A percentile compares a stretch with the other conserved stretches of the same genome.
Evolutionary conservation across 2,888 invertebrate species (phyloP).

Genomic region (Polyommatus icarus): DNA sequence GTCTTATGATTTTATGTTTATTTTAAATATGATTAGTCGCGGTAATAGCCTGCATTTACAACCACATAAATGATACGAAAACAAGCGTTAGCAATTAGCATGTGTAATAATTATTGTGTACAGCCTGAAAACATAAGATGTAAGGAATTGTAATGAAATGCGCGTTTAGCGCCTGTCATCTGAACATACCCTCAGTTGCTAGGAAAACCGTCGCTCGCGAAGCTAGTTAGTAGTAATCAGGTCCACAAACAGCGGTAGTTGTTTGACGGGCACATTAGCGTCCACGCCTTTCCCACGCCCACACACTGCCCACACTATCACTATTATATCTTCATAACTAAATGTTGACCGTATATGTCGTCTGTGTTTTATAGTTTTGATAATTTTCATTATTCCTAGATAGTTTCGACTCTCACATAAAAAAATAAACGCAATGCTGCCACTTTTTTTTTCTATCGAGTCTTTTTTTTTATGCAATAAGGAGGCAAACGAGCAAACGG

Average conservation of each 20-base stretch:
- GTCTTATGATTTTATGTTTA: too few relatives aligned
- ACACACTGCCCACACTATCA: conserved; percentile 47
- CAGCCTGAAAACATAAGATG: too few relatives aligned
- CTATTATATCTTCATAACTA: conserved; percentile 19
- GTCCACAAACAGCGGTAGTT: conserved; percentile 48
- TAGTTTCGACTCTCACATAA: not conserved
- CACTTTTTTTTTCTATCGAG: not conserved
- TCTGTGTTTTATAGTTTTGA: conserved; percentile 49
- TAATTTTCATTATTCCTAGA: conserved; percentile 20
- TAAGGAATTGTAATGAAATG: too few relatives aligned
- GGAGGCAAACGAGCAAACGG: too few relatives aligned
- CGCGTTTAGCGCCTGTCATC: too few relatives aligned
- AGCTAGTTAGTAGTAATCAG: conserved; percentile 9
- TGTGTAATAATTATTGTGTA: too few relatives aligned
- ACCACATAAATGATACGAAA: too few relatives aligned
- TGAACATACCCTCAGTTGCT: not conserved
- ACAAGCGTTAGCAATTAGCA: too few relatives aligned
- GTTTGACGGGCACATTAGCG: conserved; percentile 69
- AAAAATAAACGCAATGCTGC: not conserved
- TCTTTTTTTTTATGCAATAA: too few relatives aligned
- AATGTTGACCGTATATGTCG: conserved; percentile 54
- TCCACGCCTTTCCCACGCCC: conserved; percentile 71
- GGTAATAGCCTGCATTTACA: too few relatives aligned
- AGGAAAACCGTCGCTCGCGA: not conserved
- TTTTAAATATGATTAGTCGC: too few relatives aligned